phyloP scores from a whole-genome alignment of 2,888 invertebrate genomes.

The Molanna angustata region DNA sequence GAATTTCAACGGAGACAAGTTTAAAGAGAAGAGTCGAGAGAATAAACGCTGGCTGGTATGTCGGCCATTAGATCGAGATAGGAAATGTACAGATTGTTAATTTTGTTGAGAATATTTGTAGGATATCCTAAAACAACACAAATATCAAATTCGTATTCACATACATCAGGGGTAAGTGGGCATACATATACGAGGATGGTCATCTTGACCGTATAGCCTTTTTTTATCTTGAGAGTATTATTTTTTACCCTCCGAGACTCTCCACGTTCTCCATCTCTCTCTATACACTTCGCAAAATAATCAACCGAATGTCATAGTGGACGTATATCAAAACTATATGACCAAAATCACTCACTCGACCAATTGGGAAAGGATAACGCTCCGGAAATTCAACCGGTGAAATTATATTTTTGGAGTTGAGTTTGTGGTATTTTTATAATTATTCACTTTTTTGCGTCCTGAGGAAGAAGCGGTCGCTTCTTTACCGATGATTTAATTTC shows the following conservation, averaged over 20 bases:
- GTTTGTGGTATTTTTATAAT: too few relatives aligned
- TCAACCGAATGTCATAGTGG: slow-evolving; percentile 7
- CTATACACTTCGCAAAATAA: slow-evolving; percentile 3
- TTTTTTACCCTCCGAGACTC: too few relatives aligned
- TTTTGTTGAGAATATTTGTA: background rate
- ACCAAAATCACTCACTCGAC: slow-evolving; percentile 2
- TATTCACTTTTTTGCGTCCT: too few relatives aligned
- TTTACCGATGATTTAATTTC: too few relatives aligned
- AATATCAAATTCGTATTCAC: background rate
- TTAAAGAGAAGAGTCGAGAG: too few relatives aligned
- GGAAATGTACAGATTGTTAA: background rate
- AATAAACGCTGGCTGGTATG: too few relatives aligned
- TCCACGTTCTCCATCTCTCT: too few relatives aligned
- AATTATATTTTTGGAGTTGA: too few relatives aligned
- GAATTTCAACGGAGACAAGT: too few relatives aligned
- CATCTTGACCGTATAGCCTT: background rate
- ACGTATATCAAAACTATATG: slow-evolving; percentile 12
- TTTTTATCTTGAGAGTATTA: background rate
- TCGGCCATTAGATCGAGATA: background rate
- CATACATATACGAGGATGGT: background rate
- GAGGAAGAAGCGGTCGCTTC: too few relatives aligned
- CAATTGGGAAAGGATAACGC: too few relatives aligned
- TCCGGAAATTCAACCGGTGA: too few relatives aligned
- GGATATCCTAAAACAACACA: background rate
- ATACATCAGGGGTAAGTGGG: background rate